These are phyloP conservation scores for Lochmaea capreae DNA, from an alignment of 2,888 invertebrate genomes.

Conservation along the genomic window DNA sequence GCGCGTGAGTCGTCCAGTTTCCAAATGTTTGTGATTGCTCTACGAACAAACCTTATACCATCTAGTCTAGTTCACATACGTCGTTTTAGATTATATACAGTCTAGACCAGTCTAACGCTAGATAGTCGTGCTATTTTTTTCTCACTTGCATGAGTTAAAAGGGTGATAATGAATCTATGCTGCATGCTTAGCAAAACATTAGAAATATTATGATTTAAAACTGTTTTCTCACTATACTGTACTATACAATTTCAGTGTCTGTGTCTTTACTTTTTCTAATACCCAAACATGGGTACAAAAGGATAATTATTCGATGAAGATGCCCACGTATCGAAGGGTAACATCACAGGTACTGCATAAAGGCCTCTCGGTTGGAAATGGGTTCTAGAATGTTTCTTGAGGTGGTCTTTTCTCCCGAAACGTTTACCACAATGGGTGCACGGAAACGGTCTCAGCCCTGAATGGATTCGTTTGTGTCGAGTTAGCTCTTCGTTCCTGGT, in stretches of 20 bases:
- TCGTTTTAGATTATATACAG: too few species aligned
- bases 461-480: constrained; percentile 90
- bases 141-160: too few species aligned
- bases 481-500: constrained; percentile 93
- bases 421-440: constrained; percentile 91
- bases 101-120: too few species aligned
- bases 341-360: constrained; percentile 64
- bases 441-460: constrained; percentile 86
- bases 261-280: constrained; percentile 36
- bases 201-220: too few species aligned
- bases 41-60: too few species aligned
- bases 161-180: too few species aligned
- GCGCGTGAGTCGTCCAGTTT: too few species aligned
- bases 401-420: constrained; percentile 93
- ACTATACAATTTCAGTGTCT: background rate
- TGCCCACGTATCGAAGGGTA: constrained; percentile 63
- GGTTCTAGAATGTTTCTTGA: constrained; percentile 93
- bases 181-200: too few species aligned
- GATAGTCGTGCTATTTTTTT: too few species aligned
- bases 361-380: constrained; percentile 73
- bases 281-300: constrained; percentile 55
- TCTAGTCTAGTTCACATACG: too few species aligned
- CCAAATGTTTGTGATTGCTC: too few species aligned
- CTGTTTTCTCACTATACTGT: background rate
- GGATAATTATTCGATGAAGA: constrained; percentile 50